A percentile compares a stretch with the other conserved stretches of the same genome.
Evolutionary conservation across 2,113 vertebrate species (phyloP).

Genomic region (Aegotheles bennettii): DNA sequence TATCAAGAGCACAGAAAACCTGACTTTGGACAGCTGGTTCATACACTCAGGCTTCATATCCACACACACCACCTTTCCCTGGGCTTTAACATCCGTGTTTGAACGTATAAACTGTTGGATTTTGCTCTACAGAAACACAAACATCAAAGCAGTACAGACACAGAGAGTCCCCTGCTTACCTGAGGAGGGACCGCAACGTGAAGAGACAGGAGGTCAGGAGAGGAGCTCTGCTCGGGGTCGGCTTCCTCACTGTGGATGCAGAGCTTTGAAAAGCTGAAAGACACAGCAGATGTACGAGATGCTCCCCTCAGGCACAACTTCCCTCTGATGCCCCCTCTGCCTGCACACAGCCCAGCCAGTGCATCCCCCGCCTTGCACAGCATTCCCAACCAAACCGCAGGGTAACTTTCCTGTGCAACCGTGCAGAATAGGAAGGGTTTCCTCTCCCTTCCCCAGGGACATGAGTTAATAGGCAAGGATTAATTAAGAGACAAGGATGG

Average conservation of each 20-base stretch:
- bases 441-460: background rate
- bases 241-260: background rate
- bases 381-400: background rate
- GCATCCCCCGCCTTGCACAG: background rate
- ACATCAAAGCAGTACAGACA: too few relatives aligned
- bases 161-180: slow-evolving; percentile 40
- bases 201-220: slow-evolving; percentile 19
- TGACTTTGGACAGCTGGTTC: background rate
- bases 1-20: background rate
- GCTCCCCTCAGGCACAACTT: background rate
- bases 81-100: background rate
- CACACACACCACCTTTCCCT: background rate
- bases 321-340: background rate
- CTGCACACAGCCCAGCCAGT: background rate
- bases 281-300: background rate
- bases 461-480: background rate
- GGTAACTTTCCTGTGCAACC: background rate
- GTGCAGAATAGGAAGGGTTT: background rate
- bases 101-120: background rate
- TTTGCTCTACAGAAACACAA: background rate
- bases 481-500: background rate
- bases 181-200: slow-evolving; percentile 34
- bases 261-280: slow-evolving; percentile 53
- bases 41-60: background rate
- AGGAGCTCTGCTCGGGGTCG: slow-evolving; percentile 1